phyloP scores from a whole-genome alignment of 2,113 vertebrate genomes.

The Tamias sibiricus region DNA sequence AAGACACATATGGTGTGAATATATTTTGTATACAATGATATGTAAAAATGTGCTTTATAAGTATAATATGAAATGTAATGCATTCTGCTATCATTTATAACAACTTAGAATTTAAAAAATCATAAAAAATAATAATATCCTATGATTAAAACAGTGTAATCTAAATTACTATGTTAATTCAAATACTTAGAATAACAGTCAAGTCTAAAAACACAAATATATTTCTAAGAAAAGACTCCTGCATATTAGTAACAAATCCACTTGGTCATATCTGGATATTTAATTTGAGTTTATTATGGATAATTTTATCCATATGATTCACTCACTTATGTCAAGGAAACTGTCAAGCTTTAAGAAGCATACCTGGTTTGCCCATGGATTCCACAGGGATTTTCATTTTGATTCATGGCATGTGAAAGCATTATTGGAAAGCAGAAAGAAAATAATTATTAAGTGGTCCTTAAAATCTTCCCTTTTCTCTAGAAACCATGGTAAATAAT shows the following conservation, averaged over 20 bases:
- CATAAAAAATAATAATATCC: no score
- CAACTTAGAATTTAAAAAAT: no score
- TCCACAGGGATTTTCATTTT: constrained; percentile 57
- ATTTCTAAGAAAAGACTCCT: constrained; percentile 16
- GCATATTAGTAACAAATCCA: not conserved
- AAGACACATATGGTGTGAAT: no score
- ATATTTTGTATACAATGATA: no score
- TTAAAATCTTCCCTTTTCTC: constrained; percentile 44
- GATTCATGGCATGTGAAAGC: constrained; percentile 42
- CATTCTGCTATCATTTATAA: no score
- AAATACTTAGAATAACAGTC: constrained; percentile 19
- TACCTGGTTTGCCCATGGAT: constrained; percentile 1
- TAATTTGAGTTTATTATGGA: constrained; percentile 26
- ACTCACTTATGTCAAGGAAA: constrained; percentile 40
- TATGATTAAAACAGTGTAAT: constrained; percentile 7
- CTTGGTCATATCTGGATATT: not conserved
- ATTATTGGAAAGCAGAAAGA: constrained; percentile 15
- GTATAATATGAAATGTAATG: no score
- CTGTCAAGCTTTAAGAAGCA: constrained; percentile 38
- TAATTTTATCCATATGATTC: constrained; percentile 21
- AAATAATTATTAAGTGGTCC: constrained; percentile 40
- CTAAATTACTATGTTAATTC: constrained; percentile 10
- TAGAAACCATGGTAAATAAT: constrained; percentile 26
- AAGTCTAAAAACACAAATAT: constrained; percentile 24
- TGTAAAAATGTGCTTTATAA: no score